phyloP scores from a whole-genome alignment of 1,140 invertebrate species.

The Aethina tumida region DNA sequence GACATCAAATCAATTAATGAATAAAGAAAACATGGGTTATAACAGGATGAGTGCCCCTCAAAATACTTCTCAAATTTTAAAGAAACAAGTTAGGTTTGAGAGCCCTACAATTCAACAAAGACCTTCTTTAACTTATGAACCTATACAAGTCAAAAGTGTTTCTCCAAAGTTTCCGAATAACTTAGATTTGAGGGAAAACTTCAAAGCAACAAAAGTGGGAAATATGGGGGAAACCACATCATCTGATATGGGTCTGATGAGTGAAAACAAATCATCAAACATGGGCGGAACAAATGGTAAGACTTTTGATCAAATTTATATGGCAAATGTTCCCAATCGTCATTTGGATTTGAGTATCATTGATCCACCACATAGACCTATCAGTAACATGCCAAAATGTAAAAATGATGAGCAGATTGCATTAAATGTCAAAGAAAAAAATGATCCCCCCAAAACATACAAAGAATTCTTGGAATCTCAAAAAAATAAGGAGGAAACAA shows the following conservation, averaged over 20 bases:
- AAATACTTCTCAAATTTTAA: slow-evolving; percentile 14
- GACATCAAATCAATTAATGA: slow-evolving; percentile 16
- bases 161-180: too few relatives aligned
- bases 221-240: too few relatives aligned
- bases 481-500: slow-evolving; percentile 8
- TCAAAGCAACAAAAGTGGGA: slow-evolving; percentile 9
- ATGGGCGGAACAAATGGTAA: neutral
- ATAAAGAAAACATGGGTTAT: slow-evolving; percentile 5
- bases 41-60: neutral
- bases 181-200: too few relatives aligned
- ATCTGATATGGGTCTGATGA: slow-evolving; percentile 1
- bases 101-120: slow-evolving; percentile 15
- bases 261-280: slow-evolving; percentile 6
- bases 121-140: slow-evolving; percentile 4
- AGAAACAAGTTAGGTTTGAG: slow-evolving; percentile 24
- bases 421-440: slow-evolving; percentile 7
- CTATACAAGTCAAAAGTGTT: too few relatives aligned
- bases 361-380: slow-evolving; percentile 15
- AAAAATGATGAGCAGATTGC: neutral
- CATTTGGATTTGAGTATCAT: slow-evolving; percentile 33
- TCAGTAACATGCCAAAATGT: neutral
- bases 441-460: slow-evolving; percentile 13
- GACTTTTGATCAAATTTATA: slow-evolving; percentile 31
- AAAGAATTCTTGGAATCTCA: slow-evolving; percentile 19
- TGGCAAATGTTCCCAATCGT: slow-evolving; percentile 32